A percentile compares a stretch with the other conserved stretches of the same genome.
Evolutionary conservation across 92 coral and sea anemone genomes (phyloP).

Genomic region (Diadumene lineata): DNA sequence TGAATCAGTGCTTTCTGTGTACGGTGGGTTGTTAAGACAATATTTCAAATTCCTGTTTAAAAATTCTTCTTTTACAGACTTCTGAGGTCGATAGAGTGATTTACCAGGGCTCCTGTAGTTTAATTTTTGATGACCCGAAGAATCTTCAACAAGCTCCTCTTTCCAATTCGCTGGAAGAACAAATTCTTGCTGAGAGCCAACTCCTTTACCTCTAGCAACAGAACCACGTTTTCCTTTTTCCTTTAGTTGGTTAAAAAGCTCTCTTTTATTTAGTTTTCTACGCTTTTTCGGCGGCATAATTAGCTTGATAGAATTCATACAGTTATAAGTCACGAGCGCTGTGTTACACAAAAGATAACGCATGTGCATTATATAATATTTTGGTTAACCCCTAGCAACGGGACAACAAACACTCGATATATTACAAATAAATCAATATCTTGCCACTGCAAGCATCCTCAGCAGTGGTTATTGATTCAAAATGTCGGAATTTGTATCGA

Average conservation of each 20-base stretch:
- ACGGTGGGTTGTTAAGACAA: not conserved
- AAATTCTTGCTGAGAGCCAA: conserved; percentile 14
- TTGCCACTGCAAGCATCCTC: not conserved
- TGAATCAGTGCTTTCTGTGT: not conserved
- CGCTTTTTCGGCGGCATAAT: not conserved
- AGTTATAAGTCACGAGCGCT: not conserved
- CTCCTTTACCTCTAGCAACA: conserved; percentile 14
- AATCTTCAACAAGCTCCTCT: conserved; percentile 7
- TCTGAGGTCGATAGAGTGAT: conserved; percentile 1
- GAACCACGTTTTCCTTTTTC: not conserved
- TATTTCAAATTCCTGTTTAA: not conserved
- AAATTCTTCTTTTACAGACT: not conserved
- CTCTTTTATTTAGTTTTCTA: conserved; percentile 4
- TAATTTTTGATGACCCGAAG: not conserved
- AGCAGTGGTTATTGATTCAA: not conserved
- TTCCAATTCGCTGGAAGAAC: conserved; percentile 29
- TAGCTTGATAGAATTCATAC: not conserved
- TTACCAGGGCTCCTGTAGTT: conserved; percentile 15
- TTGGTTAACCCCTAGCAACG: conserved; percentile 6
- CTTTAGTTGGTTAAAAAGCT: not conserved
- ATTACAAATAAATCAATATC: not conserved
- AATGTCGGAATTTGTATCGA: not conserved
- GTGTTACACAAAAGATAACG: not conserved
- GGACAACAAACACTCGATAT: not conserved
- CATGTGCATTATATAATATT: not conserved